Base-by-base conservation (phyloP, 2,888 invertebrate genomes). In the Oxyscelio sp. region DNA sequence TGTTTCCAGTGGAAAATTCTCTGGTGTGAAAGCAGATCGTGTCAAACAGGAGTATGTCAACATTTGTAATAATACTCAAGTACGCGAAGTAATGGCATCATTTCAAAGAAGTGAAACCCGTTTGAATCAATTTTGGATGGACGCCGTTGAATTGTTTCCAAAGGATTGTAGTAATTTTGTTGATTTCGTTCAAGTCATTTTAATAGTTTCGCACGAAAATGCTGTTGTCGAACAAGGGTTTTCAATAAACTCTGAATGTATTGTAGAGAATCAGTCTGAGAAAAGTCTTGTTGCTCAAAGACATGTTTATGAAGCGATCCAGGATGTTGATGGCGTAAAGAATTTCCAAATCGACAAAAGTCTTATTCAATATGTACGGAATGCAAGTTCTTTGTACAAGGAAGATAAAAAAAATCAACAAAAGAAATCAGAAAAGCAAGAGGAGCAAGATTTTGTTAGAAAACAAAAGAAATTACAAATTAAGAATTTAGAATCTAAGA, bases 181-280 rank as follows among this genome's bases (percentile, higher is more conserved):
- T 21, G 48, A 70, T 38, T 88, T 86, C 43, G 11, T 85, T 4
- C 45, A 85, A 70, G 19, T 56, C 3, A 48, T 87, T 50, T 65
- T 88, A 5, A 85, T 84, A 59, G 11, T 88, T 45, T 87, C 80
- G 3, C 85, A 89, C 34, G 88, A 86, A 31, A 87, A 88, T 58
- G 88, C 87, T 8, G 50, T 56, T 56, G 63, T 88, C 8, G 86
- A 88, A 83, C 58, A 83, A 68, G 86, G 86, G 2, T 88, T 87
- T 58, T 87, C 89, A 0, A 34, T 87, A n/a, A 87, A 88, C 50
- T 82, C 80, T 27, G 87, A 87, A 73, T 88, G 85, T 56, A 34
- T 88, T 17, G 70, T 86, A 13, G 87, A 87, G 21, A 89, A 89
- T 70, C 83, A 85, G 43, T 17, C 17, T 8, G 86, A 89, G 48